Evolutionary conservation across 2,888 invertebrate species (phyloP).

Genomic region (Sceliomorpha sp.): DNA sequence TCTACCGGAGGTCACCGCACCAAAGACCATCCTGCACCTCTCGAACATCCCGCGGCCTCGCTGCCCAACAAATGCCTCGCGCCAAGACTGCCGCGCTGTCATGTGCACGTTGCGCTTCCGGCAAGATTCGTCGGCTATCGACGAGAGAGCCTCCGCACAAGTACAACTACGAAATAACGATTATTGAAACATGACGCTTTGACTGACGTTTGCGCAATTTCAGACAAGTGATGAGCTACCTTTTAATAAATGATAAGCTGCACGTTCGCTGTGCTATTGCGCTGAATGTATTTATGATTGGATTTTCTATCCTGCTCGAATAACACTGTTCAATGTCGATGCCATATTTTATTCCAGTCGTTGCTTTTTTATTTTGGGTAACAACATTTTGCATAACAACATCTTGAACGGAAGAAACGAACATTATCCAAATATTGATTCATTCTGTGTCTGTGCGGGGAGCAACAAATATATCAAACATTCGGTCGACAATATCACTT

Average conservation of each 20-base stretch:
- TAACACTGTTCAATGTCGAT: no score
- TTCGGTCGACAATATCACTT: no score
- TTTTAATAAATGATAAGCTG: neutral
- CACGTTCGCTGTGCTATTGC: no score
- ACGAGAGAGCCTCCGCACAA: conserved; percentile 15
- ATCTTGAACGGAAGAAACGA: no score
- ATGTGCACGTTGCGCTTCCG: conserved; percentile 36
- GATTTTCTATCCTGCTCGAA: no score
- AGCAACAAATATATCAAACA: no score
- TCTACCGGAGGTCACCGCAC: conserved; percentile 61
- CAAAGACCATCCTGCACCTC: conserved; percentile 54
- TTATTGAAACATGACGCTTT: conserved; percentile 38
- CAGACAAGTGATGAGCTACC: conserved; percentile 19
- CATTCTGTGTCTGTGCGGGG: no score
- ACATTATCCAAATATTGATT: no score
- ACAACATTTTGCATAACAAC: no score
- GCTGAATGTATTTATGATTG: no score
- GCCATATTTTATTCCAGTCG: no score
- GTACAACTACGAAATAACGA: conserved; percentile 26
- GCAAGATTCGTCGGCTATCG: conserved; percentile 13
- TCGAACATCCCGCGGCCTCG: conserved; percentile 29
- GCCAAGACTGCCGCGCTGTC: conserved; percentile 25
- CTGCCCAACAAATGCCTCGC: conserved; percentile 35
- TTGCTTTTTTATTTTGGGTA: no score
- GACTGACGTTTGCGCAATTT: conserved; percentile 23